phyloP scores from a whole-genome alignment of 2,797 vertebrate genomes.

The Chaenodraco wilsoni region DNA sequence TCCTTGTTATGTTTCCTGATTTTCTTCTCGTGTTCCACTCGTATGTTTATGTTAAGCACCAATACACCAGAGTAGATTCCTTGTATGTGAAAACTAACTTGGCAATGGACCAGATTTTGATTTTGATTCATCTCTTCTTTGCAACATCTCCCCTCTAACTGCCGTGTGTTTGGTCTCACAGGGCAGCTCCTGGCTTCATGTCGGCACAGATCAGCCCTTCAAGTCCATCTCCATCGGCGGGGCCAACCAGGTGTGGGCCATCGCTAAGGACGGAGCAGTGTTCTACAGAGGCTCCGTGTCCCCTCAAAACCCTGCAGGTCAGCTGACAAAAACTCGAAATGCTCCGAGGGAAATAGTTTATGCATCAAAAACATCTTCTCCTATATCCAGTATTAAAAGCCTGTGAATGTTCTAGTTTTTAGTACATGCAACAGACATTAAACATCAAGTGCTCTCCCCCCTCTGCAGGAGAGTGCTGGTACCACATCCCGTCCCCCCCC shows the following conservation, averaged over 20 bases:
- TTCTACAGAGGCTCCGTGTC: slow-evolving; percentile 97
- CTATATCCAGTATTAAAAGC: background rate
- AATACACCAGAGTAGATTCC: no score
- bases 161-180: slow-evolving; percentile 58
- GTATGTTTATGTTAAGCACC: no score
- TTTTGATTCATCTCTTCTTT: background rate
- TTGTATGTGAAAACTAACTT: no score
- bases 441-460: background rate
- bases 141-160: background rate
- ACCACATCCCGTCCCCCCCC: slow-evolving; percentile 93
- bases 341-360: background rate
- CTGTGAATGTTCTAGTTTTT: background rate
- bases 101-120: no score
- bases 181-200: slow-evolving; percentile 96
- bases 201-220: slow-evolving; percentile 97
- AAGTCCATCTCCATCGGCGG: slow-evolving; percentile 93
- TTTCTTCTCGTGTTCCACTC: no score
- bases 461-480: slow-evolving; percentile 91
- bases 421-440: background rate
- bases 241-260: slow-evolving; percentile 95
- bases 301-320: slow-evolving; percentile 87
- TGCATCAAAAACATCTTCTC: no score
- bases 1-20: no score
- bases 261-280: slow-evolving; percentile 91
- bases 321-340: background rate